These are phyloP conservation scores for Crepidodera aurea DNA, from an alignment of 2,888 invertebrate species.

Conservation along the genomic window DNA sequence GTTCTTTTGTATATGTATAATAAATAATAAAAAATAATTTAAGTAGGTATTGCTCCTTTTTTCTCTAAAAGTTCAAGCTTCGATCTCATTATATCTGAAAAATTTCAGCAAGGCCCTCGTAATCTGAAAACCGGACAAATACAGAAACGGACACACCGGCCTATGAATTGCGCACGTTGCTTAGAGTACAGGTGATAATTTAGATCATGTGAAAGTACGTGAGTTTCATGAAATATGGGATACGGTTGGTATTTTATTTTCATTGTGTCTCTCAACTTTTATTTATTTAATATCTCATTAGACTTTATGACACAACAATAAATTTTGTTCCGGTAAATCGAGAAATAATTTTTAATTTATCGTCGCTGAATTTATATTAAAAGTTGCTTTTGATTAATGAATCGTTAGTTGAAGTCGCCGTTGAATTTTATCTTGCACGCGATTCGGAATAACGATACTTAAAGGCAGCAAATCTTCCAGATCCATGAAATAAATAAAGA, in stretches of 20 bases:
- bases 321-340: constrained; percentile 39
- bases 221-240: constrained; percentile 40
- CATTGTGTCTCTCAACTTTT: constrained; percentile 37
- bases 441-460: background rate
- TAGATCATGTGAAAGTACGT: constrained; percentile 41
- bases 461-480: no score
- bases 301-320: constrained; percentile 36
- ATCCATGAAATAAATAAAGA: no score
- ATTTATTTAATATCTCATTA: constrained; percentile 44
- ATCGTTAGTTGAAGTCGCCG: background rate
- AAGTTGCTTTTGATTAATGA: constrained; percentile 19
- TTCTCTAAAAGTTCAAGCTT: no score
- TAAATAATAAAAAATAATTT: no score
- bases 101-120: no score
- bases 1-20: no score
- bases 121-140: no score
- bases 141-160: background rate
- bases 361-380: constrained; percentile 17
- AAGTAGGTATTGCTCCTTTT: no score
- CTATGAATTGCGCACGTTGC: constrained; percentile 9
- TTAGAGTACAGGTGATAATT: constrained; percentile 45
- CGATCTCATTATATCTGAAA: no score
- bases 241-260: constrained; percentile 30
- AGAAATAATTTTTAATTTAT: constrained; percentile 40
- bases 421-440: background rate